Evolutionary conservation across 2,888 invertebrate genomes (phyloP).

Genomic region (Monopis laevigella): DNA sequence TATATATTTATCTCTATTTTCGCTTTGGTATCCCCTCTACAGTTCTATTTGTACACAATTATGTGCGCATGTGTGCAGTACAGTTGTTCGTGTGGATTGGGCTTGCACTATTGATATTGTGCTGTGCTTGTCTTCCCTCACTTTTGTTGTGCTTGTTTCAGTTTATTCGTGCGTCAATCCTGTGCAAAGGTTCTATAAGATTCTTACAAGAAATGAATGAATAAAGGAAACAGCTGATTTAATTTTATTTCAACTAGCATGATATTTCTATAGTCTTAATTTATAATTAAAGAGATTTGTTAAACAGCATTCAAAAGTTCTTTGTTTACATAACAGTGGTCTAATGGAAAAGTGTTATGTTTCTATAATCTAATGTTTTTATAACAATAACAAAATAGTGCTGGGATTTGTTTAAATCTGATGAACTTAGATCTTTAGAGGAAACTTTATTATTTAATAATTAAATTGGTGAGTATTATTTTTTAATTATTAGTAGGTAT

Average conservation of each 20-base stretch:
- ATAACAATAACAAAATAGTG: no score
- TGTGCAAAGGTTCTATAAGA: conserved; percentile 30
- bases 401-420: conserved; percentile 3
- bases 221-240: conserved; percentile 49
- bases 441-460: no score
- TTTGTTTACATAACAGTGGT: conserved; percentile 21
- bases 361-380: conserved; percentile 11
- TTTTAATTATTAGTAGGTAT: no score
- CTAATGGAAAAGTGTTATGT: neutral
- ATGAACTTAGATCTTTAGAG: no score
- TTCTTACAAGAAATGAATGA: conserved; percentile 33
- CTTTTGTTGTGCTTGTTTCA: conserved; percentile 51
- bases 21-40: no score
- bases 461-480: no score
- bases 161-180: conserved; percentile 50
- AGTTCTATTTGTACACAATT: no score
- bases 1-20: no score
- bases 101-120: conserved; percentile 38
- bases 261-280: no score
- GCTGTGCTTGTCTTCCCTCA: conserved; percentile 59
- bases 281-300: neutral
- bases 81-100: conserved; percentile 25
- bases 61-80: no score
- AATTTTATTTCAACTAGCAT: no score
- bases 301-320: conserved; percentile 1